Evolutionary conservation across 1,140 invertebrate genomes (phyloP).

Genomic region (Brachionus koreanus): DNA sequence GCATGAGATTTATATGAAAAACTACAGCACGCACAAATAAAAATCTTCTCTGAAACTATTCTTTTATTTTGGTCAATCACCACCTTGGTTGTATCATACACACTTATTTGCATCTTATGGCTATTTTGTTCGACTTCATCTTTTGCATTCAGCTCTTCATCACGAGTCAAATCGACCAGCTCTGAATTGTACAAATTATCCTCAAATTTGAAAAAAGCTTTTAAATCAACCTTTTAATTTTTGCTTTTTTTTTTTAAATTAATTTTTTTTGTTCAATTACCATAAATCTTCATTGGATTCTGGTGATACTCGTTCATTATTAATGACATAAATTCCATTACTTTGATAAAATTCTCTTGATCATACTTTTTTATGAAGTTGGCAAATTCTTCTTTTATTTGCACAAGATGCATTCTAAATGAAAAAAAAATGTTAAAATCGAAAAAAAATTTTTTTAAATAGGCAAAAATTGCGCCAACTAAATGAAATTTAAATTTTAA

Average conservation of each 20-base stretch:
- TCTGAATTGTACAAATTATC: not conserved
- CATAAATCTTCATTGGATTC: not conserved
- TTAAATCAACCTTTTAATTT: not conserved
- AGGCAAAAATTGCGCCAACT: not conserved
- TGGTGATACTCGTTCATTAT: not conserved
- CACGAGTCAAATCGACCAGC: not conserved
- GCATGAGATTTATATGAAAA: no score
- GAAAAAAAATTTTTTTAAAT: slow-evolving; percentile 48
- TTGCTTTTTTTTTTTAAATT: not conserved
- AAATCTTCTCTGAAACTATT: no score
- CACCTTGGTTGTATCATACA: no score
- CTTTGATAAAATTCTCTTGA: not conserved
- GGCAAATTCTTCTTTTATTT: slow-evolving; percentile 13
- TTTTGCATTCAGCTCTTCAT: not conserved
- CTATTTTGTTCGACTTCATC: not conserved
- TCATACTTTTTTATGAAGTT: not conserved
- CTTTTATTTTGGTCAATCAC: no score
- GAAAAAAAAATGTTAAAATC: slow-evolving; percentile 50
- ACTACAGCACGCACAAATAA: no score
- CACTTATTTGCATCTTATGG: no score
- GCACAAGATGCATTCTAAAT: slow-evolving; percentile 48
- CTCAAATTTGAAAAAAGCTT: not conserved
- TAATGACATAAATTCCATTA: not conserved
- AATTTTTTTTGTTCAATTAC: not conserved
- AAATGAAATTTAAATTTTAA: slow-evolving; percentile 44